Percentiles rank a stretch among this genome's conserved stretches.
Evolutionary conservation across 2,888 invertebrate species (phyloP).

Genomic region (Nematopogon swammerdamellus): DNA sequence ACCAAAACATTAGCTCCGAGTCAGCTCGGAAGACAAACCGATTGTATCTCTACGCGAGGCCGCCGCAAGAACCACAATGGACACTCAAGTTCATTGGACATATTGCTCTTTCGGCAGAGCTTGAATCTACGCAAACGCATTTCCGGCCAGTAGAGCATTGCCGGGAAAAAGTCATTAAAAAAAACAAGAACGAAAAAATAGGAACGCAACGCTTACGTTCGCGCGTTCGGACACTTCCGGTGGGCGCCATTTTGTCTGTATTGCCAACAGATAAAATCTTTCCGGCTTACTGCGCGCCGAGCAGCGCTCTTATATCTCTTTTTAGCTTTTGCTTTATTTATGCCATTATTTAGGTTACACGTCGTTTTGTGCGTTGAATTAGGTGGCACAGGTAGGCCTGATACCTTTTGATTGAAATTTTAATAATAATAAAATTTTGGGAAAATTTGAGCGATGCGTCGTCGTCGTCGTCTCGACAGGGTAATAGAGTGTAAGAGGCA

Average conservation of each 20-base stretch:
- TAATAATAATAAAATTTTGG: no score
- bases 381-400: background rate
- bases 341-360: slow-evolving; percentile 18
- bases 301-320: slow-evolving; percentile 42
- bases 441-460: no score
- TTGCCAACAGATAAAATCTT: slow-evolving; percentile 58
- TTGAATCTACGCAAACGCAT: slow-evolving; percentile 56
- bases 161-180: slow-evolving; percentile 58
- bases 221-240: slow-evolving; percentile 56
- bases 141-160: slow-evolving; percentile 52
- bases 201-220: slow-evolving; percentile 43
- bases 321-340: slow-evolving; percentile 22
- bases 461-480: no score
- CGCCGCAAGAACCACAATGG: slow-evolving; percentile 30
- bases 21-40: slow-evolving; percentile 14
- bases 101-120: slow-evolving; percentile 33
- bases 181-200: slow-evolving; percentile 47
- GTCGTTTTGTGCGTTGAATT: background rate
- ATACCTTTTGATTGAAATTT: background rate
- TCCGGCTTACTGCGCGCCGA: slow-evolving; percentile 53
- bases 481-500: no score
- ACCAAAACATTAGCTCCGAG: background rate
- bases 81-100: slow-evolving; percentile 27
- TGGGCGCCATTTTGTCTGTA: slow-evolving; percentile 58
- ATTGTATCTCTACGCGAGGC: slow-evolving; percentile 24